phyloP scores from a whole-genome alignment of 1,140 invertebrate species.

The Drosophila mauritiana region DNA sequence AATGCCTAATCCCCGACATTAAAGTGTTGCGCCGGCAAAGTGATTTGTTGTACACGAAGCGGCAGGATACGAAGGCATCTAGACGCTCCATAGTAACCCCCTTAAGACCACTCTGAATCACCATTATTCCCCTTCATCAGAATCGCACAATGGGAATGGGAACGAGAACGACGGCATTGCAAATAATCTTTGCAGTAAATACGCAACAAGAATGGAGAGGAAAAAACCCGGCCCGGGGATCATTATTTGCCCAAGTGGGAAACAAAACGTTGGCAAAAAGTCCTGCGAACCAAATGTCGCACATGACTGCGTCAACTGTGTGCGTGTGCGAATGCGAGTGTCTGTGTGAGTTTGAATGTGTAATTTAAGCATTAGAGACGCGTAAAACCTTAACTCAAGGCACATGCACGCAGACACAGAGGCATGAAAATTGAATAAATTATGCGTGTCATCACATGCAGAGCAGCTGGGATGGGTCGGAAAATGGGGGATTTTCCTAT shows the following conservation, averaged over 20 bases:
- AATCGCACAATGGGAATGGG: conserved; percentile 33
- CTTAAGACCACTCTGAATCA: conserved; percentile 14
- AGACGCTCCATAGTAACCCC: neutral
- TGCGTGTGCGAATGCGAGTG: conserved; percentile 21
- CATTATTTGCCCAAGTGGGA: conserved; percentile 82
- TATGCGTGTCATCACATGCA: conserved; percentile 81
- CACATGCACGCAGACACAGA: conserved; percentile 19
- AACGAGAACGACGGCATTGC: conserved; percentile 59
- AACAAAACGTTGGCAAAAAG: conserved; percentile 78
- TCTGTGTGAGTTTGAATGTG: conserved; percentile 68
- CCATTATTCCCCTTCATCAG: conserved; percentile 48
- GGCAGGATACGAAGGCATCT: conserved; percentile 33
- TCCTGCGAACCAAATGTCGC: conserved; percentile 68
- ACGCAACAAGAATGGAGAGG: conserved; percentile 56
- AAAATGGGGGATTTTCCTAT: conserved; percentile 5
- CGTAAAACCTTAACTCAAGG: conserved; percentile 69
- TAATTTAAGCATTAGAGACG: conserved; percentile 82
- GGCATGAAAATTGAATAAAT: conserved; percentile 80
- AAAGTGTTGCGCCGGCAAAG: conserved; percentile 81
- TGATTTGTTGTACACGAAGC: conserved; percentile 81
- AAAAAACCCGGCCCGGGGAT: conserved; percentile 69
- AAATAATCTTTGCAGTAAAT: conserved; percentile 83
- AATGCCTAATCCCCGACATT: conserved; percentile 80
- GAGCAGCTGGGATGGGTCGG: conserved; percentile 15
- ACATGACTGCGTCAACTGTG: conserved; percentile 72